phyloP scores from a whole-genome alignment of 2,888 invertebrate species.

The Rutpela maculata region DNA sequence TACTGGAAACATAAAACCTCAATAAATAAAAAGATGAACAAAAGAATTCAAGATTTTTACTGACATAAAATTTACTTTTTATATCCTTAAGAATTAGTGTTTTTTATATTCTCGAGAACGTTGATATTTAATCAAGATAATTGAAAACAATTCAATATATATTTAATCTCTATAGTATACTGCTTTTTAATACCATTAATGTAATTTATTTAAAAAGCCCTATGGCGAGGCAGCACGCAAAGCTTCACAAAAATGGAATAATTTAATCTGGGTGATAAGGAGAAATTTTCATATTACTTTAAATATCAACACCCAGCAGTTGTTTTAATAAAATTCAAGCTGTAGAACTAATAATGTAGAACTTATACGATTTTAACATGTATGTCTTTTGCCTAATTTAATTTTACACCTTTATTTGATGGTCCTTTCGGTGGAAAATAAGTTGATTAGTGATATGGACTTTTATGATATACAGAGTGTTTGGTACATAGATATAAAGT shows the following conservation, averaged over 20 bases:
- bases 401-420: too few relatives aligned
- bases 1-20: too few relatives aligned
- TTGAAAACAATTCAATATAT: slow-evolving; percentile 5
- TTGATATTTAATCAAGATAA: background rate
- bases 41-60: background rate
- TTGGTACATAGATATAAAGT: too few relatives aligned
- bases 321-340: too few relatives aligned
- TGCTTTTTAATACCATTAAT: slow-evolving; percentile 4
- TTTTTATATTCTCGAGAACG: background rate
- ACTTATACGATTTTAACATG: too few relatives aligned
- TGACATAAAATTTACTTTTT: background rate
- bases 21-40: background rate
- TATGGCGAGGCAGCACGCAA: background rate
- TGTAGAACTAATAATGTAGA: too few relatives aligned
- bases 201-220: background rate
- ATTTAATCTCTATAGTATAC: background rate
- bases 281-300: too few relatives aligned
- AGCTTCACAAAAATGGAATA: background rate
- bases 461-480: too few relatives aligned
- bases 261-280: background rate
- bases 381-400: too few relatives aligned
- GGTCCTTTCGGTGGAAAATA: too few relatives aligned
- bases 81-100: background rate
- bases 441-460: too few relatives aligned
- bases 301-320: too few relatives aligned